Evolutionary conservation across 2,113 vertebrate genomes (phyloP).

Genomic region (Pachycephala philippinensis): DNA sequence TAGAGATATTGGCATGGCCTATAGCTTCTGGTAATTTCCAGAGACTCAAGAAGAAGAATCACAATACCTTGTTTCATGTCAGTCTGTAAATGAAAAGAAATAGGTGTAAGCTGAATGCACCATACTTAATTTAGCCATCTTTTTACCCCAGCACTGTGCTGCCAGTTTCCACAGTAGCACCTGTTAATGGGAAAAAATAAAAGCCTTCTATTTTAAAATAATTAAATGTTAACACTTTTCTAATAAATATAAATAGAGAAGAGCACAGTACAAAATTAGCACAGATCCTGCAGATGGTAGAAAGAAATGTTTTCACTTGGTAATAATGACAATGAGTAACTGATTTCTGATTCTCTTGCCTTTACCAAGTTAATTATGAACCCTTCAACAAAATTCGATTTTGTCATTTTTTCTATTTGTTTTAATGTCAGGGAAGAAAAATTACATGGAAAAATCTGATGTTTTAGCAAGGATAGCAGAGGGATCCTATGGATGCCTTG

Average conservation of each 20-base stretch:
- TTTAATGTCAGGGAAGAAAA: slow-evolving; percentile 18
- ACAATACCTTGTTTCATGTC: background rate
- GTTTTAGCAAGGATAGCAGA: slow-evolving; percentile 4
- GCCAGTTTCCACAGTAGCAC: background rate
- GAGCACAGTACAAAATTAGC: slow-evolving; percentile 7
- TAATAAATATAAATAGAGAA: slow-evolving; percentile 38
- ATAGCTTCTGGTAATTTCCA: background rate
- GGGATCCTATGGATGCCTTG: background rate
- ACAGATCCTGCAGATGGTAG: slow-evolving; percentile 17
- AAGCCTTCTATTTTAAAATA: slow-evolving; percentile 36
- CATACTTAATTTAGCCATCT: background rate
- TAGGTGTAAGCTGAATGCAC: background rate
- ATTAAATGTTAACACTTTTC: slow-evolving; percentile 21
- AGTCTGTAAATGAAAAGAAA: background rate
- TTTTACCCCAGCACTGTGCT: background rate
- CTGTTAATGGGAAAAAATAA: background rate
- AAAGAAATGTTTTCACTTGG: slow-evolving; percentile 32
- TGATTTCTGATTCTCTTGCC: slow-evolving; percentile 49
- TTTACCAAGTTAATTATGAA: slow-evolving; percentile 60
- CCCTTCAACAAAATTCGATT: slow-evolving; percentile 55
- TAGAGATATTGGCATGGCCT: background rate
- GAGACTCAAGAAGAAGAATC: background rate
- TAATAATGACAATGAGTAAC: slow-evolving; percentile 49
- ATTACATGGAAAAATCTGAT: background rate
- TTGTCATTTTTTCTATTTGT: slow-evolving; percentile 50